These are phyloP conservation scores for Dicentrarchus labrax DNA, from an alignment of 2,113 vertebrate genomes.

Conservation along the genomic window DNA sequence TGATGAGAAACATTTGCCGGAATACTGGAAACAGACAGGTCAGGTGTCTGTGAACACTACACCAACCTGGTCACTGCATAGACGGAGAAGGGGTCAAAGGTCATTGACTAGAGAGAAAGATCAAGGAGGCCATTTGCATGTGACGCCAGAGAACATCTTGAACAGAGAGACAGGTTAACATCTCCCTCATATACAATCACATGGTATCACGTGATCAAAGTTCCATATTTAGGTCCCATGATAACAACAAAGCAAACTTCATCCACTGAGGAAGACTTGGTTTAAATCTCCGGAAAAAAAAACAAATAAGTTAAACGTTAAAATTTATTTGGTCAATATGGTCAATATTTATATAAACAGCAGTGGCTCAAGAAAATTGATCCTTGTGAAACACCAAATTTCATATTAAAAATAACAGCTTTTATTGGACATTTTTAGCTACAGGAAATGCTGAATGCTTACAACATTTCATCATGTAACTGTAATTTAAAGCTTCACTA, in stretches of 20 bases:
- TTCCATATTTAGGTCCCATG: background rate
- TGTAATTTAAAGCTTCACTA: background rate
- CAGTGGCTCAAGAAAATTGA: background rate
- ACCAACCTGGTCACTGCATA: background rate
- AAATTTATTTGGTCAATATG: no score
- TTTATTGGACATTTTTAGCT: background rate
- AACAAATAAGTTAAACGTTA: background rate
- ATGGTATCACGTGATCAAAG: background rate
- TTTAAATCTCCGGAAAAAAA: background rate
- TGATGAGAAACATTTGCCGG: background rate
- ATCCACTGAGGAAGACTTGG: background rate
- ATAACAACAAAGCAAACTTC: background rate
- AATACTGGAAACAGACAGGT: background rate
- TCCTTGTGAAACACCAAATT: conserved; percentile 21
- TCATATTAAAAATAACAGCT: background rate
- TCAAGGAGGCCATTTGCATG: background rate
- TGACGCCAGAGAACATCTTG: background rate
- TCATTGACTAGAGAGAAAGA: background rate
- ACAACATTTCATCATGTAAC: background rate
- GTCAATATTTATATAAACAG: background rate
- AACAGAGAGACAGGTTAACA: background rate
- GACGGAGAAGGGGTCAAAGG: background rate
- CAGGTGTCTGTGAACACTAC: background rate
- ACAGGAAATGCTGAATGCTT: background rate
- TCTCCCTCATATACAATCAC: background rate